Evolutionary conservation across 2,888 invertebrate genomes (phyloP), one percentile per base, ranked within the genome.

Genomic region (Auanema freiburgensis): DNA sequence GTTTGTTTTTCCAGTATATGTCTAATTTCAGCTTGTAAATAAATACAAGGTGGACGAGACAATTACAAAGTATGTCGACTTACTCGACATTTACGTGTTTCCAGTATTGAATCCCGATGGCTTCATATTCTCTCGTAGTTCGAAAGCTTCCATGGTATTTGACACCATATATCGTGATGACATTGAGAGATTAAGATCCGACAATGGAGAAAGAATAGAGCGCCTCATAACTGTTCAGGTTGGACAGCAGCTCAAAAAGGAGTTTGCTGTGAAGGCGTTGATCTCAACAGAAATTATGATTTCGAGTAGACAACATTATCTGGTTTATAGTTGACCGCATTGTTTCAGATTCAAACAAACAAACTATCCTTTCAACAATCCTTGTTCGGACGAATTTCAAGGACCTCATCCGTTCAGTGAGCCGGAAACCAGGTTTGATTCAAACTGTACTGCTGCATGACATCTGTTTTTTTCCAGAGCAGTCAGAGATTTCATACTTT

Each of bases 31-130:
- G 72, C 54, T 78, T 46, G 73, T 78, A 49, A 76, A 72, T 25
- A 68, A 71, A 16, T 80, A 79, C 54, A 70, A 71, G 23, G 61
- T 54, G 25, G 76, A 76, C 53, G 64, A 66, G 24, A 65, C 63
- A 44, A 77, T 80, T 52, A 76, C 78, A 8, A 69, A 74, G 40
- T 80, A 77, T 62, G 51, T 82, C 41, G 71, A 80, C 54, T 65
- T 67, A 12, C 58, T 82, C 11, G 79, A 79, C 59, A 75, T 82
- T 46, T 79, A 77, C 69, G 67, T 81, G 51, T 77, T 79, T 44
- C 82, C 82, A 0, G 76, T 81, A 1, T 69, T 81, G 43, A 83
- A 83, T 63, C 83, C 83, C 3, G 83, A 83, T 50, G 83, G 83
- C 10, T 81, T 81, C 62, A 69, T 80, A 23, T 81, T 71, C 58